phyloP scores from a whole-genome alignment of 2,888 invertebrate genomes.

The Myopa testacea region DNA sequence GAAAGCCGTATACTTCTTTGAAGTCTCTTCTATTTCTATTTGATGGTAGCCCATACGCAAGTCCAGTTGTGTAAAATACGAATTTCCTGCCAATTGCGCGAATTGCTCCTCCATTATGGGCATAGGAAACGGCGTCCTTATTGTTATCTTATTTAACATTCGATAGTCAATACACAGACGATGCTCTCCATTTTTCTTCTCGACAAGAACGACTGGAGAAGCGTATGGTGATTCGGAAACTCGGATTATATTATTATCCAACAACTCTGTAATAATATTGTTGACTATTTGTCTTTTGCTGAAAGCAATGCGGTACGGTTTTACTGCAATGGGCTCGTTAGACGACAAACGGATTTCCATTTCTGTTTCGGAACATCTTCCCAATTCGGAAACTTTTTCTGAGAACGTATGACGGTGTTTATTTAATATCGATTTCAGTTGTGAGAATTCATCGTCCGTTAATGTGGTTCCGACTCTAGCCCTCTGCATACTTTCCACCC shows the following conservation, averaged over 20 bases:
- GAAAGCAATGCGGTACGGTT: slow-evolving; percentile 45
- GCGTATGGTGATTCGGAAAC: slow-evolving; percentile 43
- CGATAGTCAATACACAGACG: slow-evolving; percentile 39
- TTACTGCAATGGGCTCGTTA: slow-evolving; percentile 38
- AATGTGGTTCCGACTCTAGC: background rate
- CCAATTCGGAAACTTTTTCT: slow-evolving; percentile 28
- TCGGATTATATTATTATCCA: slow-evolving; percentile 43
- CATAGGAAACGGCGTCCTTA: slow-evolving; percentile 46
- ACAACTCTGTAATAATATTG: slow-evolving; percentile 40
- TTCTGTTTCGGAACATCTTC: slow-evolving; percentile 38
- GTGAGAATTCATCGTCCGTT: slow-evolving; percentile 23
- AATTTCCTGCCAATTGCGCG: slow-evolving; percentile 39
- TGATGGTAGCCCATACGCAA: slow-evolving; percentile 46
- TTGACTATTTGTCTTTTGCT: slow-evolving; percentile 40
- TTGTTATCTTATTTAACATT: slow-evolving; percentile 31
- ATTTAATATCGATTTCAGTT: slow-evolving; percentile 2
- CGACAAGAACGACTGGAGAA: slow-evolving; percentile 46
- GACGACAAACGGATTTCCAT: slow-evolving; percentile 40
- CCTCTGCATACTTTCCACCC: slow-evolving; percentile 28
- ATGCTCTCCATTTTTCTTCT: slow-evolving; percentile 47
- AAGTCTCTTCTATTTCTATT: slow-evolving; percentile 41
- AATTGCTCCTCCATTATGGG: slow-evolving; percentile 46
- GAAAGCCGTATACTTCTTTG: slow-evolving; percentile 47
- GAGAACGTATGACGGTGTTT: slow-evolving; percentile 30
- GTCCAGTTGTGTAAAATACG: slow-evolving; percentile 34